Percentiles rank a stretch among this genome's conserved stretches.
These are phyloP conservation scores for Brienomyrus brachyistius DNA, from an alignment of 2,113 vertebrate species.

Conservation along the genomic window DNA sequence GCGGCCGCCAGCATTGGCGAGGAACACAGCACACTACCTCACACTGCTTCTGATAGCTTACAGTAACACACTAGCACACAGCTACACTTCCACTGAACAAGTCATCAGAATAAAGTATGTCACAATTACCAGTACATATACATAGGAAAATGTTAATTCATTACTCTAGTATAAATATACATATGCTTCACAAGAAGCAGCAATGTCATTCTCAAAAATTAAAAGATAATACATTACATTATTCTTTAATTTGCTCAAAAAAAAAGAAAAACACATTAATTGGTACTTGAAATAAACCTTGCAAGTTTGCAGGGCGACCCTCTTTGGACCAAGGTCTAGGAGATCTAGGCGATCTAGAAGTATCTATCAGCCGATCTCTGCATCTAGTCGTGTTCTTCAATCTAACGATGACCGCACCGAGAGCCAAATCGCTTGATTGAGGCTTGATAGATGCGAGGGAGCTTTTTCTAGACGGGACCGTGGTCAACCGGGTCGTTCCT, in stretches of 20 bases:
- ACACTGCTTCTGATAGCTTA: slow-evolving; percentile 20
- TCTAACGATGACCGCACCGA: slow-evolving; percentile 90
- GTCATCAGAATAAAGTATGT: slow-evolving; percentile 1
- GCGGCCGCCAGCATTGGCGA: background rate
- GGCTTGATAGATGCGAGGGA: slow-evolving; percentile 89
- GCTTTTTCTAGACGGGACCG: slow-evolving; percentile 85
- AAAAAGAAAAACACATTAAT: slow-evolving; percentile 63
- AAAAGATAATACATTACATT: slow-evolving; percentile 64
- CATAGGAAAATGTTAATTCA: slow-evolving; percentile 2
- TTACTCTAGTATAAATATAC: slow-evolving; percentile 14
- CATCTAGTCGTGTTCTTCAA: slow-evolving; percentile 89
- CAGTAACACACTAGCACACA: slow-evolving; percentile 5
- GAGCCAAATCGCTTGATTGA: slow-evolving; percentile 89
- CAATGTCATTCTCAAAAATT: slow-evolving; percentile 40
- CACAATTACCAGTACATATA: slow-evolving; percentile 22
- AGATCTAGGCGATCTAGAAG: slow-evolving; percentile 92
- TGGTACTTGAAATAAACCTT: slow-evolving; percentile 94
- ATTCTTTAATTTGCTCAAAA: slow-evolving; percentile 39
- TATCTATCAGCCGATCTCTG: slow-evolving; percentile 89
- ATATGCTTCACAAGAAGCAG: slow-evolving; percentile 64
- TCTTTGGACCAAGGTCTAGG: slow-evolving; percentile 90
- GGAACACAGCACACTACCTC: background rate
- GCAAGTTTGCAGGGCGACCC: slow-evolving; percentile 90
- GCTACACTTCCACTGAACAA: slow-evolving; percentile 18
- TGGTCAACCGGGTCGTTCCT: slow-evolving; percentile 84